Base-by-base conservation (phyloP, 30 jellyfish, hydroid and myxozoan species). In the Turritopsis dohrnii region DNA sequence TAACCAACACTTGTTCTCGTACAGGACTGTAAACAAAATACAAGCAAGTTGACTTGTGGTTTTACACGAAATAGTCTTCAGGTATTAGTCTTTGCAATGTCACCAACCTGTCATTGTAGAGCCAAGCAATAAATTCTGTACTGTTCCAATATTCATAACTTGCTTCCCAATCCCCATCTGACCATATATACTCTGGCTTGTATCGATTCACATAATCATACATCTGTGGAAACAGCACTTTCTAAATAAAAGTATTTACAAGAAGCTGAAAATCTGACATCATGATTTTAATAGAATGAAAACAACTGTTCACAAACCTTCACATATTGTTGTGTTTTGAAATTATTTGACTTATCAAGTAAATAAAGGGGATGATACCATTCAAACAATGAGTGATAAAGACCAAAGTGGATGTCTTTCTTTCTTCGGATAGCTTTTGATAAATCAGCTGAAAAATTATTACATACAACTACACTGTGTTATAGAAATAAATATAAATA, bases 361-460 rank as follows among this genome's bases (percentile, higher is more conserved):
- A 90, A 69, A 79, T 69, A 90, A 31, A 86, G 69, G 18, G 97
- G 97, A 80, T 90, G 84, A 71, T 85, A 90, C 97, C 97, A 90
- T 81, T 90, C 97, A 82, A 79, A 90, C 24, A 90, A 85, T 16
- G 97, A 90, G 72, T 74, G 86, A 74, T 90, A 90, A 52, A 90
- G 27, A 16, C 97, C 96, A 83, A 90, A 90, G 71, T 82, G 92
- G 21, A 90, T 54, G 53, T 90, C 88, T 19, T 95, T 79, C 71
- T 74, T 76, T 8, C 83, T 81, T 66, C 93, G 88, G 80, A 90
- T 84, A 18, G 94, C 86, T 28, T 75, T 69, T 21, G 96, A 77
- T 29, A 88, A 75, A 25, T 84, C 93, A 76, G 81, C 96, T 88
- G 20, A 53, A 84, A 83, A 65, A 16, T 28, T 22, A 21, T 69